Conservation (phyloP, 1,140 invertebrate genomes). For the Lanistes nyassanus region DNA sequence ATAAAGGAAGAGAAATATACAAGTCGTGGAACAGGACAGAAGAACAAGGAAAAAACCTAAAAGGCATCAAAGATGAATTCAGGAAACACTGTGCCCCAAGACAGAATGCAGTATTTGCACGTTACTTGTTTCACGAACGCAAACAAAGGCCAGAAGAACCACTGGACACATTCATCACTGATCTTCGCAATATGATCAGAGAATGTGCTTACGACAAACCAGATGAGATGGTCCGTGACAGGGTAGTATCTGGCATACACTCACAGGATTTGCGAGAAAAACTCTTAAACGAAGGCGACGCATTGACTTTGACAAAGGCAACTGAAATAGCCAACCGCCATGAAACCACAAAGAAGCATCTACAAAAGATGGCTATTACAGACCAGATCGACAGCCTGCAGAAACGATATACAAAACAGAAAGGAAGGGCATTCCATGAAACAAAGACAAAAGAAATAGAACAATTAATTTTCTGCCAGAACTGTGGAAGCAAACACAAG, state of each 20-base stretch:
- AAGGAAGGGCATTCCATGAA: no score
- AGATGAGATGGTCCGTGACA: constrained; percentile 7
- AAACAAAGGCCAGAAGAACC: constrained; percentile 5
- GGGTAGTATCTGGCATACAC: neutral
- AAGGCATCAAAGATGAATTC: neutral
- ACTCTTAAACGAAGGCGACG: constrained; percentile 2
- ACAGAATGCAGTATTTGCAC: neutral
- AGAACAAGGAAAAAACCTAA: no score
- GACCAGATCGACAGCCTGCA: no score
- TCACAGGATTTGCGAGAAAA: neutral
- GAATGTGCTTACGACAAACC: constrained; percentile 14
- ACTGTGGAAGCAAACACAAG: no score
- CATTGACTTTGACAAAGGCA: neutral
- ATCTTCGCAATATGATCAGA: neutral
- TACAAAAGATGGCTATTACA: no score
- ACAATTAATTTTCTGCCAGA: no score
- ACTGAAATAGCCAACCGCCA: no score
- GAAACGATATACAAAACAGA: no score
- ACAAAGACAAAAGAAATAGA: no score
- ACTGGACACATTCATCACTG: constrained; percentile 10
- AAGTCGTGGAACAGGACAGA: neutral
- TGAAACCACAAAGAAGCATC: no score
- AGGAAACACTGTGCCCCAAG: neutral
- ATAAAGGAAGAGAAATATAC: neutral
- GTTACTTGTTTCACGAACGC: neutral